Conservation (phyloP, 2,113 vertebrate genomes). For the Nannospalax galili region DNA sequence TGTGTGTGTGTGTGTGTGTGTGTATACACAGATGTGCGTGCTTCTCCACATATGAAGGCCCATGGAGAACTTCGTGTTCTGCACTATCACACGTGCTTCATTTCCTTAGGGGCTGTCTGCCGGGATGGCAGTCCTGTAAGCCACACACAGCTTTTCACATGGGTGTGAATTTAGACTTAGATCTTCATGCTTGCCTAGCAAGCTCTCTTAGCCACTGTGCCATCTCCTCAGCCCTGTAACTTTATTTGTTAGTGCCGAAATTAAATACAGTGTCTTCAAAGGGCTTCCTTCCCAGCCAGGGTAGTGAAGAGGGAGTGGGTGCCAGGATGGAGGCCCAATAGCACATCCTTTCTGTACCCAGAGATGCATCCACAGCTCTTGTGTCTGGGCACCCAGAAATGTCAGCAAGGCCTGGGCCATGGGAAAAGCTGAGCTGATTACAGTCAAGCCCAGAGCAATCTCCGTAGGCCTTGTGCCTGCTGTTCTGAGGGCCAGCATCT, state of each 20-base stretch:
- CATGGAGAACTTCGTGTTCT: no score
- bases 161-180: background rate
- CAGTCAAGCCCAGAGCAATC: background rate
- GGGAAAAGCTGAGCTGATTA: background rate
- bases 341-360: background rate
- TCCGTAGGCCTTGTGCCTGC: background rate
- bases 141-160: no score
- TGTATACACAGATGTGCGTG: background rate
- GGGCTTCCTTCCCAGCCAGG: background rate
- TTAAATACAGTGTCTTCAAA: background rate
- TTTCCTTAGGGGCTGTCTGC: background rate
- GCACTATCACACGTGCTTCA: no score
- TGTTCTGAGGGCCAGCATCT: background rate
- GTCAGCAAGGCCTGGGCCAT: background rate
- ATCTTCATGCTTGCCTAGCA: background rate
- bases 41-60: no score
- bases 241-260: background rate
- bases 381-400: background rate
- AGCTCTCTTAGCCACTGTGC: background rate
- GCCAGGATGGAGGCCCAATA: no score
- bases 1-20: no score
- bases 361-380: background rate
- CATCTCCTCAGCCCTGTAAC: background rate
- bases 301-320: background rate
- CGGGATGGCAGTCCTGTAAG: background rate